Conservation (phyloP, 2,888 invertebrate genomes). For the Celastrina argiolus region DNA sequence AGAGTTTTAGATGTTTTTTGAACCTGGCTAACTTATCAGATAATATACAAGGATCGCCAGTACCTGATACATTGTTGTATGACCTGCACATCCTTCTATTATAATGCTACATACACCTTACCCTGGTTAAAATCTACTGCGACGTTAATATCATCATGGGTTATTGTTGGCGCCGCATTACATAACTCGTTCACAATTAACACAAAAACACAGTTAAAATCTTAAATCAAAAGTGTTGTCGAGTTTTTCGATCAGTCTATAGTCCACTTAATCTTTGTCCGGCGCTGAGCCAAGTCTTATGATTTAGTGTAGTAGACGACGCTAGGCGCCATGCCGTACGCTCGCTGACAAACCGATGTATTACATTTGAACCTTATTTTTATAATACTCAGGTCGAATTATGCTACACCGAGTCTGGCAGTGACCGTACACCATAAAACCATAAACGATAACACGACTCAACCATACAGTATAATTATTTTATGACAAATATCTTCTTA, state of each 20-base stretch:
- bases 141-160: too few species aligned
- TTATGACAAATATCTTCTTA: conserved; percentile 23
- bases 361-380: neutral
- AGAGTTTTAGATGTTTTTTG: too few species aligned
- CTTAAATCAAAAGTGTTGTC: conserved; percentile 1
- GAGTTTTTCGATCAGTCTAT: conserved; percentile 25
- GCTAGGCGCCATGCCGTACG: conserved; percentile 48
- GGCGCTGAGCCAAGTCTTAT: conserved; percentile 67
- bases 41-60: too few species aligned
- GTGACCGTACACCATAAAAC: conserved; percentile 41
- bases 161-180: neutral
- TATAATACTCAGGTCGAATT: neutral
- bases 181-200: neutral
- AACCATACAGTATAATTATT: conserved; percentile 33
- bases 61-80: too few species aligned
- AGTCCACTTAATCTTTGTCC: conserved; percentile 40
- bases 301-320: conserved; percentile 53
- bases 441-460: conserved; percentile 40
- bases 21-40: too few species aligned
- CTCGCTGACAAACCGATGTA: conserved; percentile 30
- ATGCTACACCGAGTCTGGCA: neutral
- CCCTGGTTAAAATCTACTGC: too few species aligned
- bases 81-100: too few species aligned
- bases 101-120: too few species aligned
- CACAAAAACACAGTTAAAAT: neutral